Base-by-base conservation (phyloP, 1,140 invertebrate species). In the Zaprionus ornatus region DNA sequence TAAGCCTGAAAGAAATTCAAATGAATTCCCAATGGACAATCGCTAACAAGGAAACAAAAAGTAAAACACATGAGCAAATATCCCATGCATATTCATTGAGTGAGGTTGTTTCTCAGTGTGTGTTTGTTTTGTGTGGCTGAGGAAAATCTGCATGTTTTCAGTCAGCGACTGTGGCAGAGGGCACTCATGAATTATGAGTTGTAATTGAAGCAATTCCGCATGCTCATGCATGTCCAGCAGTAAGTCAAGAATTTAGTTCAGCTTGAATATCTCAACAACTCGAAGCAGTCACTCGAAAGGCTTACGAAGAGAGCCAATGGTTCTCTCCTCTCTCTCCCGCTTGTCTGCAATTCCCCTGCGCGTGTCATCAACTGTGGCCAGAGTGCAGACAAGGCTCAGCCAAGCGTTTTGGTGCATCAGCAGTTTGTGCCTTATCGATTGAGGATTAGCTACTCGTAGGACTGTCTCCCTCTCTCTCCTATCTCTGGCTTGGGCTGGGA, bases 11-110 rank as follows among this genome's bases (percentile, higher is more conserved):
- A 71, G 59, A 63, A 80, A 80, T 80, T 87, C 77, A 79, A 84
- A 88, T 88, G 84, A 90, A 88, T 88, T 65, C 85, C 75, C 84
- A 88, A 84, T 84, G 84, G 84, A 88, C 80, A 88, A 88, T 87
- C 71, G 83, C 45, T 56, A 74, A 69, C 70, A 74, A 62, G 66
- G 54, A 72, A 57, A 35, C 56, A 80, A 76, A 87, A 76, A 77
- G 57, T 37, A 12, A 82, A 63, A 73, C 63, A 64, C 40, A 72
- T 29, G 25, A 17, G 19, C 27, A 64, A 25, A 60, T 17, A 54
- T 32, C 6, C 17, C 25, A 56, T 57, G 50, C 62, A 65, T 65
- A 75, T 75, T 71, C 73, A 74, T 70, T 62, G 59, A 13, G 32
- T 54, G 29, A 40, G 32, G 29, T 7, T 42, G 12, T 42, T 35